Percentiles rank a stretch among this genome's conserved stretches.
phyloP scores from a whole-genome alignment of 2,888 invertebrate genomes.

The Limnephilus rhombicus region DNA sequence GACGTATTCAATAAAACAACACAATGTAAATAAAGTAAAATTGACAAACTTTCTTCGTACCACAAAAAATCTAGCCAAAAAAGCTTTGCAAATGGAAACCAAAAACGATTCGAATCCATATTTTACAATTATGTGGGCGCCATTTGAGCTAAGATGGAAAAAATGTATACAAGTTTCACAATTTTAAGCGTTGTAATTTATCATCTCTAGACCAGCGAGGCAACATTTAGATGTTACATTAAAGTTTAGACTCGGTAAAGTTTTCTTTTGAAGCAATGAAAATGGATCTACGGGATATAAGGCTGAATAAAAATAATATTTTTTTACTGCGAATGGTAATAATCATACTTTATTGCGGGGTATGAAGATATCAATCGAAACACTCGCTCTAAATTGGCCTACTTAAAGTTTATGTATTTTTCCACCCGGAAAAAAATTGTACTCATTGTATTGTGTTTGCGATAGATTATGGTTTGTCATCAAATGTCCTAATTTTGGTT shows the following conservation, averaged over 20 bases:
- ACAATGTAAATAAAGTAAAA: too few species aligned
- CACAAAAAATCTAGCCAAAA: not conserved
- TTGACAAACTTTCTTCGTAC: too few species aligned
- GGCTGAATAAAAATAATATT: not conserved
- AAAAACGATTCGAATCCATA: not conserved
- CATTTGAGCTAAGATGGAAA: not conserved
- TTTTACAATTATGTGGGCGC: not conserved
- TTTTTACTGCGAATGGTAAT: not conserved
- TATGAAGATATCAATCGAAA: not conserved
- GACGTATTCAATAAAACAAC: too few species aligned
- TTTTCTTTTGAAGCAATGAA: not conserved
- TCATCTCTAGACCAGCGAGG: not conserved
- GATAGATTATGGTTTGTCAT: not conserved
- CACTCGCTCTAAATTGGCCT: not conserved
- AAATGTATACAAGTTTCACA: not conserved
- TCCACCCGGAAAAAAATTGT: not conserved
- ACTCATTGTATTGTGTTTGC: not conserved
- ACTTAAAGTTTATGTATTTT: not conserved
- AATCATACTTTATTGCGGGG: not conserved
- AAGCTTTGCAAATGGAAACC: not conserved
- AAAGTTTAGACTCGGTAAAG: not conserved
- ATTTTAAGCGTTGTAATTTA: not conserved
- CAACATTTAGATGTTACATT: not conserved
- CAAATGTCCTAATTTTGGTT: not conserved
- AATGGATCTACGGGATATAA: not conserved